A percentile compares a stretch with the other conserved stretches of the same genome.
These are phyloP conservation scores for Branchipolynoe longqiensis DNA, from an alignment of 2,888 invertebrate genomes.

Conservation along the genomic window DNA sequence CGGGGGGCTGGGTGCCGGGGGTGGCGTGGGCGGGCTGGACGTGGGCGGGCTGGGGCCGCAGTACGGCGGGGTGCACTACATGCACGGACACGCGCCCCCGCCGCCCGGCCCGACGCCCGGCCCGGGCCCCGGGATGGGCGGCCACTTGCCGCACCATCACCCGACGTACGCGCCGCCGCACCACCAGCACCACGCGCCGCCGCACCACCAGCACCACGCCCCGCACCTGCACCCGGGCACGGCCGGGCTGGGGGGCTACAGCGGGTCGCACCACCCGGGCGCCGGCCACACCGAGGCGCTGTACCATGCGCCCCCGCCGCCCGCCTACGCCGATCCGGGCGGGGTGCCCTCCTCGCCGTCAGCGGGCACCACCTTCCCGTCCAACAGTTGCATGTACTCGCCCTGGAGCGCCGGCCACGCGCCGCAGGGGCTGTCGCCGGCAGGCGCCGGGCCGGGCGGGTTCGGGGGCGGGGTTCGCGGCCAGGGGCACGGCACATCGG, in stretches of 20 bases:
- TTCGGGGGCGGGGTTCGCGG: background rate
- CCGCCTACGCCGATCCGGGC: conserved; percentile 18
- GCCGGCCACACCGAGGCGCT: background rate
- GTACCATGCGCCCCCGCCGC: conserved; percentile 22
- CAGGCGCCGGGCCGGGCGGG: background rate
- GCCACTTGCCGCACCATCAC: conserved; percentile 2
- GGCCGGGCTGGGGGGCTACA: background rate
- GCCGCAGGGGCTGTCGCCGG: background rate
- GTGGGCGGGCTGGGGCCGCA: too few relatives aligned
- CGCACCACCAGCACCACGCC: background rate
- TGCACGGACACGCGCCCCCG: background rate
- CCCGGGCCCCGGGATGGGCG: background rate
- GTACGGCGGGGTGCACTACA: conserved; percentile 22
- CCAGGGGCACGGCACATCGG: background rate
- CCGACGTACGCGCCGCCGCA: background rate
- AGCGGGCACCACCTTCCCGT: conserved; percentile 47
- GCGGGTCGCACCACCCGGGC: background rate
- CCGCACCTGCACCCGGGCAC: conserved; percentile 17
- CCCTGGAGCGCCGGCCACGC: conserved; percentile 1
- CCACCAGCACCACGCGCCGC: background rate
- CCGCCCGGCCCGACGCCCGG: background rate
- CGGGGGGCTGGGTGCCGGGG: background rate
- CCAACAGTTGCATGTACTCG: conserved; percentile 54
- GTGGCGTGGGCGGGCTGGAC: background rate
- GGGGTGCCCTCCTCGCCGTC: conserved; percentile 35